Percentiles rank a stretch among this genome's conserved stretches.
These are phyloP conservation scores for Nerophis ophidion DNA, from an alignment of 2,113 vertebrate species.

Conservation along the genomic window DNA sequence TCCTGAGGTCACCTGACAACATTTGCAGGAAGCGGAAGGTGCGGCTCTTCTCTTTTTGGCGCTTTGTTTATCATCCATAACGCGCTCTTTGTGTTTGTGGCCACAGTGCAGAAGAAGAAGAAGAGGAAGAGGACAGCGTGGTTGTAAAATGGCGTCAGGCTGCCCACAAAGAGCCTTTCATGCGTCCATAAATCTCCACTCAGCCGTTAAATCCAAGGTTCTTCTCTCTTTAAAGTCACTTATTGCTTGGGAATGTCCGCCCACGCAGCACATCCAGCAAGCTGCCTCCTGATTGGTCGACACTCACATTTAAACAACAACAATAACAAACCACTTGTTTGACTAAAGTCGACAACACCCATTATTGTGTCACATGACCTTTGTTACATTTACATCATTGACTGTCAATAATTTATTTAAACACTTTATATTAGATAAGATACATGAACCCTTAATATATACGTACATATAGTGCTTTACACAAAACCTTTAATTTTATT, in stretches of 20 bases:
- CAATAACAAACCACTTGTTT: no score
- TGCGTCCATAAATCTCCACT: conserved; percentile 23
- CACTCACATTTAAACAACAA: no score
- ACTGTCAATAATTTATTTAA: no score
- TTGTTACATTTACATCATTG: no score
- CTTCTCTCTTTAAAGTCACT: not conserved
- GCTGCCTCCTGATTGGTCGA: not conserved
- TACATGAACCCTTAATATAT: no score
- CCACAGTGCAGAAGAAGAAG: not conserved
- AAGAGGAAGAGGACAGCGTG: not conserved
- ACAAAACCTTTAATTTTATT: no score
- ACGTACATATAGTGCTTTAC: no score
- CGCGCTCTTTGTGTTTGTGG: not conserved
- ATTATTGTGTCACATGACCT: no score
- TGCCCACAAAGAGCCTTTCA: conserved; percentile 17
- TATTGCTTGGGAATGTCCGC: conserved; percentile 19
- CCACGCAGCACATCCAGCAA: not conserved
- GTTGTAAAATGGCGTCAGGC: conserved; percentile 8
- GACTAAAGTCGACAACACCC: no score
- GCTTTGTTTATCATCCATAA: not conserved
- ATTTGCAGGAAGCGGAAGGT: no score
- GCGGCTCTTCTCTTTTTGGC: no score
- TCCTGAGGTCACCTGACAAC: not conserved
- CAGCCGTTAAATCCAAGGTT: conserved; percentile 21
- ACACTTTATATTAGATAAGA: no score